Evolutionary conservation across 2,797 vertebrate species (phyloP).

Genomic region (Scarus forsteni): DNA sequence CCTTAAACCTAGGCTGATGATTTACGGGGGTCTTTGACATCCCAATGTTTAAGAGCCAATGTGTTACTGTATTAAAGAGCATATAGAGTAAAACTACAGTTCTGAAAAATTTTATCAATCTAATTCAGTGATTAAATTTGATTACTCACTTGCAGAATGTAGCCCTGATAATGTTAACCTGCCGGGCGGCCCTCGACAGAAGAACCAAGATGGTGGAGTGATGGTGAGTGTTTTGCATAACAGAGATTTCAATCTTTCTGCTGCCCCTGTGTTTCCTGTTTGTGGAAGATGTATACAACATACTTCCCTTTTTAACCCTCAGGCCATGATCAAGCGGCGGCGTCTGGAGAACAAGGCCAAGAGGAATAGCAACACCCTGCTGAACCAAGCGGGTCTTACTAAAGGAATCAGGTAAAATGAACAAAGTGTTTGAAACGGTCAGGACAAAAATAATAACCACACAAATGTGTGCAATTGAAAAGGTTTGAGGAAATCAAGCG

Average conservation of each 20-base stretch:
- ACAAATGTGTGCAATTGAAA: no score
- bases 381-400: constrained; percentile 59
- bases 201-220: constrained; percentile 82
- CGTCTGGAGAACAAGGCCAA: constrained; percentile 76
- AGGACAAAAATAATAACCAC: not conserved
- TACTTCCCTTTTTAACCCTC: constrained; percentile 5
- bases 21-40: no score
- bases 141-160: constrained; percentile 69
- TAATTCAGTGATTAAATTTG: not conserved
- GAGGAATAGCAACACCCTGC: constrained; percentile 77
- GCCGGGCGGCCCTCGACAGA: constrained; percentile 63
- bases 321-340: constrained; percentile 82
- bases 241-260: constrained; percentile 9
- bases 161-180: constrained; percentile 76
- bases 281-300: constrained; percentile 1
- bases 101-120: no score
- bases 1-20: no score
- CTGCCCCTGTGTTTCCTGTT: constrained; percentile 46
- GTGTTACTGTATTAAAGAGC: no score
- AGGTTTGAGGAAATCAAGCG: no score
- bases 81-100: no score
- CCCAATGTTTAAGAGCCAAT: no score
- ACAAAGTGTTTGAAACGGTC: not conserved
- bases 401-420: constrained; percentile 71
- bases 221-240: constrained; percentile 67